These are phyloP conservation scores for Lasioglossum pauxillum DNA, from an alignment of 2,888 invertebrate genomes.

Conservation along the genomic window DNA sequence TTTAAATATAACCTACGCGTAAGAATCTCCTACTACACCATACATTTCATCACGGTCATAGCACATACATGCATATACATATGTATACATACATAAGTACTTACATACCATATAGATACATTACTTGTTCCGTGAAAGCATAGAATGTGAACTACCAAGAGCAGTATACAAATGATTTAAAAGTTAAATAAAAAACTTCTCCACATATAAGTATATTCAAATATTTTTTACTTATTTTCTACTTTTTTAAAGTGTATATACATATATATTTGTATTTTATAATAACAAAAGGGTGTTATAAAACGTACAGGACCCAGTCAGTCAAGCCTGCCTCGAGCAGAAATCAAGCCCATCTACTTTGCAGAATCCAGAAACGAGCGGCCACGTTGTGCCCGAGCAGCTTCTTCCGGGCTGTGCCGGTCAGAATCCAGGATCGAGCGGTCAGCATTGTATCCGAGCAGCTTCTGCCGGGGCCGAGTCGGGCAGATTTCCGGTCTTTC, in stretches of 20 bases:
- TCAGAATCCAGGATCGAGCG: too few species aligned
- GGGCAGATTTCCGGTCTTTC: too few species aligned
- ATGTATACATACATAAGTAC: not conserved
- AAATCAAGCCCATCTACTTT: too few species aligned
- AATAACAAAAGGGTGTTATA: not conserved
- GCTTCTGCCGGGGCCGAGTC: too few species aligned
- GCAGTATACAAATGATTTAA: not conserved
- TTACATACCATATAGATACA: not conserved
- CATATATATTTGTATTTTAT: not conserved
- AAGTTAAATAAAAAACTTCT: not conserved
- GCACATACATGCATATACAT: not conserved
- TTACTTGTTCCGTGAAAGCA: conserved; percentile 9
- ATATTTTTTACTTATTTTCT: too few species aligned
- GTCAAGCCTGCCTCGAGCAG: too few species aligned
- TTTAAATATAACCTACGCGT: conserved; percentile 63
- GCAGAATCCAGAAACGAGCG: too few species aligned
- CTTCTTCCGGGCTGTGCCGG: too few species aligned
- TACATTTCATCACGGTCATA: conserved; percentile 27
- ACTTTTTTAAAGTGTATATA: not conserved
- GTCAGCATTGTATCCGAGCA: too few species aligned
- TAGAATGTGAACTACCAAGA: conserved; percentile 12
- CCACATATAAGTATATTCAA: not conserved
- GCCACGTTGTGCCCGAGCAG: too few species aligned
- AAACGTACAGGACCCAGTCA: not conserved
- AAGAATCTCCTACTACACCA: conserved; percentile 43